Evolutionary conservation across 1,140 invertebrate genomes (phyloP), one percentile per base, ranked within the genome.

Genomic region (Danaus plexippus): DNA sequence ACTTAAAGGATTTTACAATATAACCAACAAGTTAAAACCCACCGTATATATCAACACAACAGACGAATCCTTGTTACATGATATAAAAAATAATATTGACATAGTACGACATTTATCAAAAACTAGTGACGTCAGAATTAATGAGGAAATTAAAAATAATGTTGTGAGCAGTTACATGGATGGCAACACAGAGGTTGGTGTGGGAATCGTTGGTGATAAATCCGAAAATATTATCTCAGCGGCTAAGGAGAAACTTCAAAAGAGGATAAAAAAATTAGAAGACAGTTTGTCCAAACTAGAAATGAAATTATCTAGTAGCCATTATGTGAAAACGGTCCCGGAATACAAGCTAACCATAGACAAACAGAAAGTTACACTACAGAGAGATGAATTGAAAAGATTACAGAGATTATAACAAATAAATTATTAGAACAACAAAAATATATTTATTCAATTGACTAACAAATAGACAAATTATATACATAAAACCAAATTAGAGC

Each of bases 1-100:
- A 63, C 59, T 94, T 9, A 92, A 90, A 76, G 90, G 89, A 51
- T 80, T 89, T 51, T 91, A 91, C 63, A 85, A 88, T 50, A 87
- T 92, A 32, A 80, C 87, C 11, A 89, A 88, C 57, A 90, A 90
- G 66, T 66, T 88, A 48, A 81, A 81, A 62, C 88, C 89, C 3
- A 67, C 76, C 13, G 79, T 88, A 15, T 71, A 66, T 58, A 57
- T 90, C 18, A 77, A 82, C 55, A 87, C 80, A 0, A 72, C 63
- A 54, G 67, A 84, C 52, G 47, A 69, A 15, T 59, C 48, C 13
- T 59, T 86, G 56, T 54, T 61, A 45, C 45, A 47, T 7, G 66
- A 80, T 61, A 43, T 86, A 47, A 47, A 67, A 46, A 62, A 71
- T 12, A 75, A 77, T 61, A 60, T 63, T 54, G 48, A 47, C 52